Evolutionary conservation across 2,797 vertebrate species (phyloP).

Genomic region (Ispidina picta): DNA sequence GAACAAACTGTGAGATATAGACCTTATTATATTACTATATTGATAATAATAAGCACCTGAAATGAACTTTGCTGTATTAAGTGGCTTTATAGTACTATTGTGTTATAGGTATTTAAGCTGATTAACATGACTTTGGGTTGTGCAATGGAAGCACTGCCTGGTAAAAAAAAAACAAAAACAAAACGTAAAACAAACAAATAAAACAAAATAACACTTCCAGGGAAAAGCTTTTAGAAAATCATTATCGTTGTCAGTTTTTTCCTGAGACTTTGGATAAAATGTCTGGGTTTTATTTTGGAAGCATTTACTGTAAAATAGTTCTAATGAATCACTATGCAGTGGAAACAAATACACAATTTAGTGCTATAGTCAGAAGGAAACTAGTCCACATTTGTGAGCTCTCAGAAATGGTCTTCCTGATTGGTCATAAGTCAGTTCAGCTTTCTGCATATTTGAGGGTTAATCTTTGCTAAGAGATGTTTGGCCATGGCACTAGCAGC

Average conservation of each 20-base stretch:
- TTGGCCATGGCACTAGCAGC: neutral
- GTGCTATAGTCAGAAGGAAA: constrained; percentile 22
- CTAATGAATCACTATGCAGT: constrained; percentile 44
- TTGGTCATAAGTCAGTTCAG: neutral
- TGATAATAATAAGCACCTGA: neutral
- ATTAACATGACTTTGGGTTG: constrained; percentile 60
- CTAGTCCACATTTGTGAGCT: constrained; percentile 26
- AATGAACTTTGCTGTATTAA: constrained; percentile 17
- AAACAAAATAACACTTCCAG: constrained; percentile 30
- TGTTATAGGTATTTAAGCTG: constrained; percentile 50
- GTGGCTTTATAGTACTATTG: constrained; percentile 26
- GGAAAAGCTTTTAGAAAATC: constrained; percentile 57
- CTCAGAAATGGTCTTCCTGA: constrained; percentile 26
- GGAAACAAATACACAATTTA: constrained; percentile 19
- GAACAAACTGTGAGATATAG: neutral
- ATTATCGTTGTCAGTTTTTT: constrained; percentile 62
- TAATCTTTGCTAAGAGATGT: neutral
- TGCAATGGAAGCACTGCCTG: neutral
- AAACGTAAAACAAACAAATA: no score
- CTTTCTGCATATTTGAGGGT: neutral
- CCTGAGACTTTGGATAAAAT: constrained; percentile 52
- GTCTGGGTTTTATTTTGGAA: constrained; percentile 57
- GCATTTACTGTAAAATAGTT: constrained; percentile 24
- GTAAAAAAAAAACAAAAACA: no score
- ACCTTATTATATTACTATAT: neutral